Evolutionary conservation across 2,113 vertebrate genomes (phyloP), one percentile per base, ranked within the genome.

Genomic region (Anhinga anhinga): DNA sequence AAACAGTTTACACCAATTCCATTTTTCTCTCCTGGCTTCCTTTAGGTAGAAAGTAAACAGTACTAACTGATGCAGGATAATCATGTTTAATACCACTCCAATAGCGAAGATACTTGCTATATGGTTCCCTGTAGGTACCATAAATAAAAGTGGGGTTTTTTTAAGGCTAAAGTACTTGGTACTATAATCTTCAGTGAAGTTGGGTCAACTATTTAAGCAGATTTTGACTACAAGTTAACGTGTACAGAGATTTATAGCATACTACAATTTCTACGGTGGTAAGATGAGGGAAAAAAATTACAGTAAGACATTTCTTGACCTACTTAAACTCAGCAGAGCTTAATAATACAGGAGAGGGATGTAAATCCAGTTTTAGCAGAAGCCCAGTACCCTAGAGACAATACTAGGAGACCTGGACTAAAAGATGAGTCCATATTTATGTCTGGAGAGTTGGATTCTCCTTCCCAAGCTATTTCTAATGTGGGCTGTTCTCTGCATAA

Each of bases 151-250:
- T 44, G 30, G 15, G 11, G 8, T 0, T 17, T 22, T 13, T 79
- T 96, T 94, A 95, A 97, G 96, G 96, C 96, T 96, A 86, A 95
- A 89, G 96, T 95, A 93, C 56, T 86, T n/a, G 19, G 92, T 92
- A 88, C 89, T 93, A 55, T 21, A 9, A 61, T 84, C 86, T 59
- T 89, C 26, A 95, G 81, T 89, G 58, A 95, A 93, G 63, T 58
- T 59, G 50, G 59, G 90, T 89, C 71, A 93, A 86, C 96, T 94
- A 85, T 18, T 69, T 50, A 94, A 92, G 93, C 93, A 58, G 47
- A 34, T 95, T 87, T 42, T 44, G 42, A 77, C 90, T 93, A 96
- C 79, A 77, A 59, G 88, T 92, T 92, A 95, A 86, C 29, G n/a
- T 78, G 36, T 95, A 90, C 87, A 86, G 70, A 96, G 78, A 80